Base-by-base conservation (phyloP, 1,140 invertebrate species). In the Acyrthosiphon pisum region DNA sequence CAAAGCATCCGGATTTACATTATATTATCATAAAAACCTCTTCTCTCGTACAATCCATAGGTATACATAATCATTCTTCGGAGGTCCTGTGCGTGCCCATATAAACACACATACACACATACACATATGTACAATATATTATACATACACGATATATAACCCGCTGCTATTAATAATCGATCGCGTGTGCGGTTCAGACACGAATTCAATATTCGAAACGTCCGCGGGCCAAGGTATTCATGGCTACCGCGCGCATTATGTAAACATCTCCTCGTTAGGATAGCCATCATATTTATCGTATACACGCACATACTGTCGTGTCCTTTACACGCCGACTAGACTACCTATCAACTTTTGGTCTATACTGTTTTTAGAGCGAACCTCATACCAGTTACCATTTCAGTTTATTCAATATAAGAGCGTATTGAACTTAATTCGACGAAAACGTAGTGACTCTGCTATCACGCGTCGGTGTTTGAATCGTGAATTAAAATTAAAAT, bases 131-230 rank as follows among this genome's bases (percentile, higher is more conserved):
- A 60, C 14, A 68, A n/a, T 68, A 22, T 68, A 68, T n/a, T 68
- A 68, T n/a, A 68, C 60, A n/a, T 23, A 68, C 30, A 68, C 60
- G n/a, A n/a, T 18, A 18, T n/a, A n/a, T n/a, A 68, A 68, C 60
- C 11, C n/a, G n/a, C n/a, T 6, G 30, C 60, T 76, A 76, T 76
- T 84, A 41, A 41, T 50, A 50, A 87, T 48, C 86, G 46, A 87
- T 87, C 44, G 46, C 46, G 86, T 50, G 86, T 30, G 20, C 30
- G 30, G 23, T 41, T 44, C 30, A 26, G 44, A n/a, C 86, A 87
- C 86, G 86, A 87, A 48, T 87, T 87, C 83, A 87, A 48, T 48
- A 35, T n/a, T 22, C 44, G 35, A 87, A 87, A n/a, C 86, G 46
- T 87, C 86, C 86, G 30, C 26, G 30, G 46, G 18, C 44, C 23